A percentile compares a stretch with the other conserved stretches of the same genome.
Conservation (phyloP, 2,888 invertebrate species). For the Timema podura region DNA sequence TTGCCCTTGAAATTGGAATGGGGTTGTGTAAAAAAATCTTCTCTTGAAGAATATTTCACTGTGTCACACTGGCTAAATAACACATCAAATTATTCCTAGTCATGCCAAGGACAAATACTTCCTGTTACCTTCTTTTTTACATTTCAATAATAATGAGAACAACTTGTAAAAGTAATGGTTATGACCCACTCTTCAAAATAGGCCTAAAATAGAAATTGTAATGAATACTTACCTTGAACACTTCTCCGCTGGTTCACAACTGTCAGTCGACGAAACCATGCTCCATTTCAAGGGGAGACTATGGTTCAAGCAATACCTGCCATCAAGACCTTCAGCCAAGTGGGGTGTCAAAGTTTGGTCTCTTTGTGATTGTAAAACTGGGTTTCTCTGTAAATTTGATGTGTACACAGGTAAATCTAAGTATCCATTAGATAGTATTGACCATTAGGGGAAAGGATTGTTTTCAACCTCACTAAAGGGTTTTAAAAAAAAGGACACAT, state of each 20-base stretch:
- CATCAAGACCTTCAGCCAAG: not conserved
- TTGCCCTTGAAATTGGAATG: not conserved
- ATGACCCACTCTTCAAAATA: slow-evolving; percentile 11
- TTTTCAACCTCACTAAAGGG: too few relatives aligned
- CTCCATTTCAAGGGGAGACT: not conserved
- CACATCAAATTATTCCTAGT: slow-evolving; percentile 2
- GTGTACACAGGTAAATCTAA: not conserved
- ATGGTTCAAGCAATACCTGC: slow-evolving; percentile 13
- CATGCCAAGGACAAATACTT: too few relatives aligned
- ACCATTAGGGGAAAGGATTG: too few relatives aligned
- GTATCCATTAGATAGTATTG: not conserved
- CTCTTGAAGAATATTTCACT: not conserved
- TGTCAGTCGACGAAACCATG: slow-evolving; percentile 6
- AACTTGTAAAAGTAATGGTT: not conserved
- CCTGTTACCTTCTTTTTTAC: not conserved
- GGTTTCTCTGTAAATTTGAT: not conserved
- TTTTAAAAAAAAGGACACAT: too few relatives aligned
- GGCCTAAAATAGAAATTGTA: not conserved
- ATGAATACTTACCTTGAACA: not conserved
- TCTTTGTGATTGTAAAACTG: not conserved
- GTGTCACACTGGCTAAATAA: not conserved
- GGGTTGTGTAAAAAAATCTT: not conserved
- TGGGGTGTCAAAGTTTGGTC: slow-evolving; percentile 10
- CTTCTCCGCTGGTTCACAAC: not conserved
- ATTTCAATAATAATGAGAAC: not conserved